A percentile compares a stretch with the other conserved stretches of the same genome.
These are phyloP conservation scores for Onchidella celtica DNA, from an alignment of 2,888 invertebrate genomes.

Conservation along the genomic window DNA sequence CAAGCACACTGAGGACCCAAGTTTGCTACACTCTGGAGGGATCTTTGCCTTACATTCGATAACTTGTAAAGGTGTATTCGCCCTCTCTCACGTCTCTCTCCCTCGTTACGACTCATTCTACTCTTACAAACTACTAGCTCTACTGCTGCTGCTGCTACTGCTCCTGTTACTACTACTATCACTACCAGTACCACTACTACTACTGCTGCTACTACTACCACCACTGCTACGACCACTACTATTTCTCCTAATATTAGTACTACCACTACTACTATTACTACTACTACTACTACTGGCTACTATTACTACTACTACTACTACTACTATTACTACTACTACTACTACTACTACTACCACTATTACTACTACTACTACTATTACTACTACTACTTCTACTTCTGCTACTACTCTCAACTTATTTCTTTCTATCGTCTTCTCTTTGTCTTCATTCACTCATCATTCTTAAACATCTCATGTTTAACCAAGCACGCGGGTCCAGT, in stretches of 20 bases:
- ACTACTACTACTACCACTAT: constrained; percentile 41
- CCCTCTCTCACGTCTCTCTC: background rate
- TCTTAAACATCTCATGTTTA: too few species aligned
- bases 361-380: constrained; percentile 43
- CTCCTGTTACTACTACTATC: too few species aligned
- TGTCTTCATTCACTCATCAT: too few species aligned
- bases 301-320: constrained; percentile 39
- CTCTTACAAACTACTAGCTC: background rate
- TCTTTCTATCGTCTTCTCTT: too few species aligned
- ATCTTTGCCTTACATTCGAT: too few species aligned
- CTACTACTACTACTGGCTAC: constrained; percentile 25
- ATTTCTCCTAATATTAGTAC: constrained; percentile 7
- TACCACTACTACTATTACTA: constrained; percentile 20
- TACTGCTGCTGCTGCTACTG: constrained; percentile 4
- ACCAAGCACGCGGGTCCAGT: too few species aligned
- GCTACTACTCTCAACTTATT: constrained; percentile 18
- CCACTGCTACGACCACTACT: constrained; percentile 17
- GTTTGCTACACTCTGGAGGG: too few species aligned
- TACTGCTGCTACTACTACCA: constrained; percentile 5
- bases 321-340: constrained; percentile 38
- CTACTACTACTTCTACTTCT: constrained; percentile 33
- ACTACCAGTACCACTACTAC: constrained; percentile 4
- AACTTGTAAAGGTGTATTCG: too few species aligned
- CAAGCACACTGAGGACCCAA: too few species aligned
- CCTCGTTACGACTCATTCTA: constrained; percentile 1